Evolutionary conservation across 2,797 vertebrate species (phyloP).

Genomic region (Yasuhikotakia modesta): DNA sequence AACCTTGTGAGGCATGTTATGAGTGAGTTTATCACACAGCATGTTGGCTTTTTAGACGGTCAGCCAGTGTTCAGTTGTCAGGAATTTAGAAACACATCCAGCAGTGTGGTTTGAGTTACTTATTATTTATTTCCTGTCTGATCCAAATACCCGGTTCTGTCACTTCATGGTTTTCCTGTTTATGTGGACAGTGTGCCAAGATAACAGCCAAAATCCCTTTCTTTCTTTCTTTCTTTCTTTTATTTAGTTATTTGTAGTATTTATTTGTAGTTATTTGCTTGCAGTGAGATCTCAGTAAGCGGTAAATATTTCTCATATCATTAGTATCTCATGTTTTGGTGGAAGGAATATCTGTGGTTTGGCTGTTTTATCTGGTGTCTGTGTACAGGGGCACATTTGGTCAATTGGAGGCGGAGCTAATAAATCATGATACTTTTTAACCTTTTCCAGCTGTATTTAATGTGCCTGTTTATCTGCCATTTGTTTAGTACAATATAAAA

Average conservation of each 20-base stretch:
- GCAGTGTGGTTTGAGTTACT: slow-evolving; percentile 45
- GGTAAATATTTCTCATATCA: not conserved
- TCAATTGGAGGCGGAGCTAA: slow-evolving; percentile 60
- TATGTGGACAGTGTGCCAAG: slow-evolving; percentile 65
- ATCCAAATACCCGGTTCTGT: slow-evolving; percentile 46
- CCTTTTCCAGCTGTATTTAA: not conserved
- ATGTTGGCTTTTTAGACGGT: not conserved
- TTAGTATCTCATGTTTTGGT: slow-evolving; percentile 43
- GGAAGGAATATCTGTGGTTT: slow-evolving; percentile 66
- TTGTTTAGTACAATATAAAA: not conserved
- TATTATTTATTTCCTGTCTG: slow-evolving; percentile 51
- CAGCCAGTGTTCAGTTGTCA: slow-evolving; percentile 3
- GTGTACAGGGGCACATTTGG: slow-evolving; percentile 68
- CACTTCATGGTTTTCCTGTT: slow-evolving; percentile 70
- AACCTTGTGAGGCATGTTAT: not conserved
- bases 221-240: not conserved
- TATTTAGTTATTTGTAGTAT: too few relatives aligned
- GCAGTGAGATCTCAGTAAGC: too few relatives aligned
- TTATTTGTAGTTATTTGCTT: too few relatives aligned
- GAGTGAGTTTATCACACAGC: not conserved
- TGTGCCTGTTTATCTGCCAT: not conserved
- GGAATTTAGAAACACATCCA: slow-evolving; percentile 22
- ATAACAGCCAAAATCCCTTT: slow-evolving; percentile 40
- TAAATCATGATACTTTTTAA: not conserved
- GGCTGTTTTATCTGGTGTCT: slow-evolving; percentile 67